A percentile compares a stretch with the other conserved stretches of the same genome.
These are phyloP conservation scores for Trichopria drosophilae DNA, from an alignment of 2,888 invertebrate species.

Conservation along the genomic window DNA sequence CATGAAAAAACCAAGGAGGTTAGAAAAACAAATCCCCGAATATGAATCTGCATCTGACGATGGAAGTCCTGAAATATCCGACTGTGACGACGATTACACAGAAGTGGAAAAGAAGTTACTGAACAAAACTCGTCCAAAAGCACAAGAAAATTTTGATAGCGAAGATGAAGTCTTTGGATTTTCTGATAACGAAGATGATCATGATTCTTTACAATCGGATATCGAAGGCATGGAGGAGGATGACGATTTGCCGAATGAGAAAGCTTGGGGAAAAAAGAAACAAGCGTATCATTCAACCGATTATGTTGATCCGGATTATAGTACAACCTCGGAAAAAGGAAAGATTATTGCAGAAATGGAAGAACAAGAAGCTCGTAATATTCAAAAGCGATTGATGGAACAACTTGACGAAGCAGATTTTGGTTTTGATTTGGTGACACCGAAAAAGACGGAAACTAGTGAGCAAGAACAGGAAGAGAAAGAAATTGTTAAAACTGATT, in stretches of 20 bases:
- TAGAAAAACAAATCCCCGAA: no score
- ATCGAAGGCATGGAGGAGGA: conserved; percentile 72
- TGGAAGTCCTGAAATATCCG: conserved; percentile 67
- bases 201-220: conserved; percentile 64
- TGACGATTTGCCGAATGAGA: conserved; percentile 74
- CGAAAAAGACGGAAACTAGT: conserved; percentile 47
- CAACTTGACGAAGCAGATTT: conserved; percentile 81
- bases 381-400: conserved; percentile 76
- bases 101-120: conserved; percentile 68
- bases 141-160: conserved; percentile 62
- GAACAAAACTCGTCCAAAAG: conserved; percentile 63
- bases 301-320: conserved; percentile 85
- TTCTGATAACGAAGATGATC: conserved; percentile 61
- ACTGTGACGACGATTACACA: conserved; percentile 75
- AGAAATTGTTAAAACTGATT: conserved; percentile 72
- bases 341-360: conserved; percentile 78
- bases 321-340: conserved; percentile 65
- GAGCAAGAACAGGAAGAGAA: conserved; percentile 56
- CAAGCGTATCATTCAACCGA: conserved; percentile 82
- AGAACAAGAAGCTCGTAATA: conserved; percentile 80
- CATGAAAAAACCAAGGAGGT: no score
- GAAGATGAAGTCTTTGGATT: conserved; percentile 69
- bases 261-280: conserved; percentile 87
- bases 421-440: conserved; percentile 61
- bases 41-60: no score